Evolutionary conservation across 2,113 vertebrate genomes (phyloP), one percentile per base, ranked within the genome.

Genomic region (Dunckerocampus dactyliophorus): DNA sequence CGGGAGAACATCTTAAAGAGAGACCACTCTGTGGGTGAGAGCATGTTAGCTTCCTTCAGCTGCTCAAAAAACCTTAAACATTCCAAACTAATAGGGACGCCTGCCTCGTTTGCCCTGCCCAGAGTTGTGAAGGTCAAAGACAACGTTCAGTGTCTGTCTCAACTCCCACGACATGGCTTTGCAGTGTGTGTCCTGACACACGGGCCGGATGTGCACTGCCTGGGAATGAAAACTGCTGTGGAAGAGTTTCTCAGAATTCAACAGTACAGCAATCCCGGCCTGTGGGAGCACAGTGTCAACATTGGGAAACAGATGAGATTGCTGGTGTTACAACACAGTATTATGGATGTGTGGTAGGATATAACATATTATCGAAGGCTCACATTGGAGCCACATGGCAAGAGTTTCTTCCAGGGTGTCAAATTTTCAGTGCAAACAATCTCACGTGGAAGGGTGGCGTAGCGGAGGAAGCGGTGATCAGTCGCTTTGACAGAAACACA

Each of bases 361-460:
- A 42, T n/a, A 34, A 50, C 19, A 3, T 14, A 16, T 51, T 51
- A 37, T 21, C 42, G 6, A 60, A 21, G 1, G 63, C 8, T 67
- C 72, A 98, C 97, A 93, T 96, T 98, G 39, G 97, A 96, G 24
- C 94, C 94, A 75, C 96, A 99, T 0, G 97, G 95, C 55, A 99
- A 82, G 59, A 99, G 92, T 65, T 99, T 99, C 86, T 99, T 99
- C 97, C 97, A 99, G 0, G 97, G 97, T 0, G 97, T 99, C 85
- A 99, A 91, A 87, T 99, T 99, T 85, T 99, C 96, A 0, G 97
- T 99, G 87, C 96, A 99, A 59, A 99, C 96, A 0, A 98, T 93
- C 82, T 99, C 97, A 55, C 96, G 87, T 0, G 97, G 97, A 70
- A 99, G 86, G 56, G 93, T 93, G 0, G 97, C 94, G 0, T 99